Percentiles rank a stretch among this genome's conserved stretches.
Evolutionary conservation across 1,140 invertebrate genomes (phyloP).

Genomic region (Hyles vespertilio): DNA sequence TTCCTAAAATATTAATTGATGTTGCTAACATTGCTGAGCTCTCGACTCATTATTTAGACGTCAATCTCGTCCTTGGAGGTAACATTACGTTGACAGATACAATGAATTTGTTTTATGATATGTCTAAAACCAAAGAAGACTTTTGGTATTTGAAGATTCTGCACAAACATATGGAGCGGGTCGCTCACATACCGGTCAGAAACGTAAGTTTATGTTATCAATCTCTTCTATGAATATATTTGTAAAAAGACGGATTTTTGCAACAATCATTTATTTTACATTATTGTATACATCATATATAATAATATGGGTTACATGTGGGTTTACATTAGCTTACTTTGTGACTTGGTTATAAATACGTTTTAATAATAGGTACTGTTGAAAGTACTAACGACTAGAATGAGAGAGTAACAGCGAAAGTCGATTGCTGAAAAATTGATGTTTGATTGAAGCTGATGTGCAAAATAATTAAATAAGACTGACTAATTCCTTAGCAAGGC

Average conservation of each 20-base stretch:
- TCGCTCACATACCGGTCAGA: slow-evolving; percentile 28
- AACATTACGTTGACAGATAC: slow-evolving; percentile 24
- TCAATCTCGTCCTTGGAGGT: slow-evolving; percentile 26
- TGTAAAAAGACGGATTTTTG: background rate
- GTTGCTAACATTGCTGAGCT: slow-evolving; percentile 22
- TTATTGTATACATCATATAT: background rate
- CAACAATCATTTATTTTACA: background rate
- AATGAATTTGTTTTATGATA: slow-evolving; percentile 19
- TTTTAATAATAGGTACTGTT: too few relatives aligned
- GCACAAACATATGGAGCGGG: slow-evolving; percentile 17
- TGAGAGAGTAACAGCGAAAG: too few relatives aligned
- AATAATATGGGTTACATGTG: background rate
- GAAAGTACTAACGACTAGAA: too few relatives aligned
- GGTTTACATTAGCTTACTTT: too few relatives aligned
- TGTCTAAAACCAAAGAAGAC: slow-evolving; percentile 19
- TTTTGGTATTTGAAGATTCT: slow-evolving; percentile 26
- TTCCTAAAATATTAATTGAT: slow-evolving; percentile 27
- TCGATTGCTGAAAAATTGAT: too few relatives aligned
- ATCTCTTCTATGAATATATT: background rate
- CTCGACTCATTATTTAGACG: slow-evolving; percentile 21
- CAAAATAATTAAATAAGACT: too few relatives aligned
- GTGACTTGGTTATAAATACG: too few relatives aligned
- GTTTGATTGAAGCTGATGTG: too few relatives aligned
- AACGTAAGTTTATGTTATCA: slow-evolving; percentile 20
- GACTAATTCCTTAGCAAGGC: too few relatives aligned